Conservation (phyloP, 2,888 invertebrate species). For the Eulithis prunata region DNA sequence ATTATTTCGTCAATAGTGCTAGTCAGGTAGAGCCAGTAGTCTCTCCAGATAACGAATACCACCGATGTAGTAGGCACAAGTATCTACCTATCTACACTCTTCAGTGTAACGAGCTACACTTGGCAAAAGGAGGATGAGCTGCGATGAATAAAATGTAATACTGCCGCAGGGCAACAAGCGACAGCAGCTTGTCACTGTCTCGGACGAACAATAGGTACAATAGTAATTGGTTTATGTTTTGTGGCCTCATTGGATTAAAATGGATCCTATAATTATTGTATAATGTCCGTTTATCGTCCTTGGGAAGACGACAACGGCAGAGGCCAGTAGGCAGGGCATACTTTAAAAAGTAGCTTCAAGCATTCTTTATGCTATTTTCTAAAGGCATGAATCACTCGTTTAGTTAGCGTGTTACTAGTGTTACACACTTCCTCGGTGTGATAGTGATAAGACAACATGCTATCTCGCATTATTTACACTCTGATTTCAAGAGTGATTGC, state of each 20-base stretch:
- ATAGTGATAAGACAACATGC: background rate
- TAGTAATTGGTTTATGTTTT: conserved; percentile 6
- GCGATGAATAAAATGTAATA: too few relatives aligned
- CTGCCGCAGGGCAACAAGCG: background rate
- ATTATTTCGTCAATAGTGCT: too few relatives aligned
- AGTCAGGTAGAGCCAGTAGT: too few relatives aligned
- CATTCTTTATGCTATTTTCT: too few relatives aligned
- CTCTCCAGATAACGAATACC: too few relatives aligned
- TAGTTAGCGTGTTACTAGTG: background rate
- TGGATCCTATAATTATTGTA: background rate
- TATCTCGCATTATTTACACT: conserved; percentile 9
- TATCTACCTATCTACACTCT: too few relatives aligned
- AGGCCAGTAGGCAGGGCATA: background rate
- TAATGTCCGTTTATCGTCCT: background rate
- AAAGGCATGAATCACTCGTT: background rate
- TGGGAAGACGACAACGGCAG: background rate
- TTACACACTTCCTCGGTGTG: background rate
- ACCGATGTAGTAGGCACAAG: too few relatives aligned
- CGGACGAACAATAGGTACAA: background rate
- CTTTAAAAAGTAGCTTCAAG: too few relatives aligned
- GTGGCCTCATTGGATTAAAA: conserved; percentile 23
- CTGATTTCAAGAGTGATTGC: conserved; percentile 21
- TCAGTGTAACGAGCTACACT: too few relatives aligned
- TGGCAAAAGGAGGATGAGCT: too few relatives aligned
- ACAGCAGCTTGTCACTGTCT: background rate